phyloP scores from a whole-genome alignment of 23 tunicate species.

The Botrylloides violaceus region DNA sequence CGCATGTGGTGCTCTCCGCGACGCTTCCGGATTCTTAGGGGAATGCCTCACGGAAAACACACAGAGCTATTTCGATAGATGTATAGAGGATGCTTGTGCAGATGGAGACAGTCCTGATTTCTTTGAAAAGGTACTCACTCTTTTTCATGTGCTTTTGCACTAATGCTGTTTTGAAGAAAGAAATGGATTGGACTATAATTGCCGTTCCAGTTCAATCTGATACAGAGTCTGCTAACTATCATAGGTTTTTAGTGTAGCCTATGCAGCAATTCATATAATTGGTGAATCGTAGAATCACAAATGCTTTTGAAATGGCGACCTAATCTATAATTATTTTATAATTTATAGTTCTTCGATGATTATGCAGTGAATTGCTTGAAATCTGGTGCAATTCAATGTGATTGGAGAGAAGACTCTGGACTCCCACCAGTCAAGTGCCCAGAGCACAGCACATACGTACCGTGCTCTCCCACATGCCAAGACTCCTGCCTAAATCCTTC shows the following conservation, averaged over 20 bases:
- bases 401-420: constrained; percentile 39
- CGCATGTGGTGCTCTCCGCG: constrained; percentile 39
- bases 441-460: constrained; percentile 18
- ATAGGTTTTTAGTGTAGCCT: too few relatives aligned
- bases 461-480: constrained; percentile 18
- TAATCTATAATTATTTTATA: too few relatives aligned
- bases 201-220: too few relatives aligned
- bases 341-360: constrained; percentile 34
- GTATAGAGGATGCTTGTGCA: constrained; percentile 74
- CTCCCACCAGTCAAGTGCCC: constrained; percentile 18
- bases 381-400: constrained; percentile 34
- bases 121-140: not conserved
- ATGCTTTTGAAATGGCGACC: too few relatives aligned
- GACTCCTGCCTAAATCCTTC: constrained; percentile 17
- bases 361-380: constrained; percentile 41
- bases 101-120: constrained; percentile 35
- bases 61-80: constrained; percentile 32
- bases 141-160: not conserved
- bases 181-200: not conserved
- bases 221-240: too few relatives aligned
- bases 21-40: constrained; percentile 31
- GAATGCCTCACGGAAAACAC: constrained; percentile 27
- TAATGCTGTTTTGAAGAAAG: not conserved
- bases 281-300: too few relatives aligned
- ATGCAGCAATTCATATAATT: too few relatives aligned